phyloP scores from a whole-genome alignment of 1,140 invertebrate genomes.

The Alviniconcha marisindica region DNA sequence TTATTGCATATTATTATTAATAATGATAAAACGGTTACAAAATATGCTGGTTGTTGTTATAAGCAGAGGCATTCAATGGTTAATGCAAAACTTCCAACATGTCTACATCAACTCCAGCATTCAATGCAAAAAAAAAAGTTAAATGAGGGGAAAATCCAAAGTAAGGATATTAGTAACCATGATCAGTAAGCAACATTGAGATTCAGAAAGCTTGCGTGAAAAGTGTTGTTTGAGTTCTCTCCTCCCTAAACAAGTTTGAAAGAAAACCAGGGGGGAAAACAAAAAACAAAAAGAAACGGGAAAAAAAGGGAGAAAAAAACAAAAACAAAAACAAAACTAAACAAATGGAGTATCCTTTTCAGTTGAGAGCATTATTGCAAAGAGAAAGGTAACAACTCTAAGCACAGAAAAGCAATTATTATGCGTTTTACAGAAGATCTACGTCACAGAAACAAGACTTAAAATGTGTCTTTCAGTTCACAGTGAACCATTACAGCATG shows the following conservation, averaged over 20 bases:
- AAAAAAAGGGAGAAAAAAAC: too few species aligned
- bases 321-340: too few species aligned
- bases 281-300: too few species aligned
- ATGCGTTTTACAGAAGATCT: background rate
- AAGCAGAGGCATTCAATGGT: constrained; percentile 26
- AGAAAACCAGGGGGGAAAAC: background rate
- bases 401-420: background rate
- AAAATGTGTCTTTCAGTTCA: too few species aligned
- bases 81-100: constrained; percentile 1
- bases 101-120: background rate
- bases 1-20: background rate
- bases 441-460: background rate
- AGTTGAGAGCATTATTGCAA: background rate
- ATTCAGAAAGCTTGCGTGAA: background rate
- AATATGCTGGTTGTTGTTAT: constrained; percentile 25
- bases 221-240: background rate
- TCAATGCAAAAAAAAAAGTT: constrained; percentile 4
- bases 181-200: background rate
- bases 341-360: background rate
- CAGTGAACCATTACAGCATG: too few species aligned
- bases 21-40: constrained; percentile 28
- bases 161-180: constrained; percentile 9
- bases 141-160: background rate
- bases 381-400: background rate
- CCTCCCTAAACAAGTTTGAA: background rate